Conservation (phyloP, 2,797 vertebrate species). For the Bovichtus diacanthus region DNA sequence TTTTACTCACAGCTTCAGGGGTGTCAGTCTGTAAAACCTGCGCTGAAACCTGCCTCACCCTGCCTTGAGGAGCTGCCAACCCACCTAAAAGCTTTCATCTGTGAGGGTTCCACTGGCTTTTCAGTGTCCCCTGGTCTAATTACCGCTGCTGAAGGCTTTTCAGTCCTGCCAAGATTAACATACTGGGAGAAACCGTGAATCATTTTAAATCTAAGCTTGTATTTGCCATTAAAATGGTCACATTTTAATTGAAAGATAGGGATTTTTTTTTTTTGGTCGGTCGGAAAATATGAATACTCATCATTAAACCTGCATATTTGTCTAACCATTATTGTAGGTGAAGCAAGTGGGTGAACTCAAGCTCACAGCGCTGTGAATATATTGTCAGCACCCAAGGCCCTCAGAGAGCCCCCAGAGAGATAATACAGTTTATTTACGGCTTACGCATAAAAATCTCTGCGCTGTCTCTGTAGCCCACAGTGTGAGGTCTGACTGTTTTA, state of each 20-base stretch:
- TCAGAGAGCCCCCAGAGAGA: slow-evolving; percentile 60
- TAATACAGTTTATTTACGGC: slow-evolving; percentile 70
- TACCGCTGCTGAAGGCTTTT: slow-evolving; percentile 40
- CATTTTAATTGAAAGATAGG: slow-evolving; percentile 4
- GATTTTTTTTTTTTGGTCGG: slow-evolving; percentile 10
- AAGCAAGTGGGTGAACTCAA: slow-evolving; percentile 37
- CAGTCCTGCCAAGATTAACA: slow-evolving; percentile 46
- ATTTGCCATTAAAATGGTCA: slow-evolving; percentile 22
- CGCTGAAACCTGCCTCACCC: slow-evolving; percentile 65
- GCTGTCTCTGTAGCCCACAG: slow-evolving; percentile 62
- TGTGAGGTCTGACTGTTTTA: slow-evolving; percentile 72
- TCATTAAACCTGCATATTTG: slow-evolving; percentile 45
- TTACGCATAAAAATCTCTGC: slow-evolving; percentile 58
- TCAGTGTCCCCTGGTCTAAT: slow-evolving; percentile 52
- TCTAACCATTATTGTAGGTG: slow-evolving; percentile 46
- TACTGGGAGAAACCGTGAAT: slow-evolving; percentile 32
- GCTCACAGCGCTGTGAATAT: slow-evolving; percentile 40
- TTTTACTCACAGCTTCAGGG: slow-evolving; percentile 67
- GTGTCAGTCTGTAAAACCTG: slow-evolving; percentile 71
- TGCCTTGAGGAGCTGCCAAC: slow-evolving; percentile 63
- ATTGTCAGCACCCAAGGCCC: slow-evolving; percentile 56
- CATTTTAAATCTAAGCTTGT: slow-evolving; percentile 9
- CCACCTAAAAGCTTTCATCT: slow-evolving; percentile 68
- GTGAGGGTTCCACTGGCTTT: slow-evolving; percentile 40
- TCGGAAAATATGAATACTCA: slow-evolving; percentile 22